Evolutionary conservation across 2,113 vertebrate species (phyloP).

Genomic region (Callionymus lyra): DNA sequence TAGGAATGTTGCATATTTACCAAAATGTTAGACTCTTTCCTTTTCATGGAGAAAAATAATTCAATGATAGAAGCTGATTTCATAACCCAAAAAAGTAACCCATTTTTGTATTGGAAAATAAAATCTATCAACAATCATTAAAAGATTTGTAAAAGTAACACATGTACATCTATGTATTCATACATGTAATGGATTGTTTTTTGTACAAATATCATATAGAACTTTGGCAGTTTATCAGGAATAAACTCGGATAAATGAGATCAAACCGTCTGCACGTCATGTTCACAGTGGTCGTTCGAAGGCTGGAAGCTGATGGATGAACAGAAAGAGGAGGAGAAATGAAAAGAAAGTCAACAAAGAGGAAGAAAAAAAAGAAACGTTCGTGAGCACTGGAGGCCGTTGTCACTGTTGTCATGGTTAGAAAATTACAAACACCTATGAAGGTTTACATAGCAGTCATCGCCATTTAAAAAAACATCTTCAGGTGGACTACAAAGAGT

Average conservation of each 20-base stretch:
- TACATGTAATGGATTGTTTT: slow-evolving; percentile 70
- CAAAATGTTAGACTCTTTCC: slow-evolving; percentile 78
- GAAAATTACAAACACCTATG: slow-evolving; percentile 98
- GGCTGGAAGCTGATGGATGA: slow-evolving; percentile 67
- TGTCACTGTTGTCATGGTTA: slow-evolving; percentile 69
- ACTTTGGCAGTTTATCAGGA: slow-evolving; percentile 85
- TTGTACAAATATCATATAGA: slow-evolving; percentile 74
- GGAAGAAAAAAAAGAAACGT: slow-evolving; percentile 16
- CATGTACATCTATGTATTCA: slow-evolving; percentile 63
- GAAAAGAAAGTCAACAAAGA: slow-evolving; percentile 27
- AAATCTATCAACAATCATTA: slow-evolving; percentile 59
- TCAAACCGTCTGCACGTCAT: slow-evolving; percentile 80
- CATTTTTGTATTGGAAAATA: slow-evolving; percentile 61
- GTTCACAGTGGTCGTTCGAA: slow-evolving; percentile 99
- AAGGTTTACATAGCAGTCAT: slow-evolving; percentile 83
- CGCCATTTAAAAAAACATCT: slow-evolving; percentile 82
- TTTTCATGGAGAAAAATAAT: slow-evolving; percentile 75
- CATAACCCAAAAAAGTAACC: slow-evolving; percentile 76
- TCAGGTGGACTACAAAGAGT: slow-evolving; percentile 69
- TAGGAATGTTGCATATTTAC: slow-evolving; percentile 95
- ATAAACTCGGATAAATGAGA: slow-evolving; percentile 73
- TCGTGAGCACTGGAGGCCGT: slow-evolving; percentile 60
- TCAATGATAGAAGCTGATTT: slow-evolving; percentile 73
- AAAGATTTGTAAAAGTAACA: slow-evolving; percentile 62
- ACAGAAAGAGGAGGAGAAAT: no score